Evolutionary conservation across 1,140 invertebrate species (phyloP), one percentile per base, ranked within the genome.

Genomic region (Rhizoglyphus robini): DNA sequence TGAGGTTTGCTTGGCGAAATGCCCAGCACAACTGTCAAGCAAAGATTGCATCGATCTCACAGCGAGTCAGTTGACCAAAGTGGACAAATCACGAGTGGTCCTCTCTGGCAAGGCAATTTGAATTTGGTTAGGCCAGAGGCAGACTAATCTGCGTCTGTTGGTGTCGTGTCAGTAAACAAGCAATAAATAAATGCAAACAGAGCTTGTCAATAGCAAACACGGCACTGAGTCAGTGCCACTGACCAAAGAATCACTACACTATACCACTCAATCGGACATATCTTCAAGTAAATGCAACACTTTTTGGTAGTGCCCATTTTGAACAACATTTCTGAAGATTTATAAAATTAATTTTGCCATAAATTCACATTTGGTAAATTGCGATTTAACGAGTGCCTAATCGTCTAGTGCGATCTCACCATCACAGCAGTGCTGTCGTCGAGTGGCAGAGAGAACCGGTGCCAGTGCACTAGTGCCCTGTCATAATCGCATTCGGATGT

Each of bases 351-450:
- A 41, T 41, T 41, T 41, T 41, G 8, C 36, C 18, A 41, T 41
- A 41, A 41, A 41, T 11, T 41, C 18, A 11, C 36, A 41, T 18
- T 11, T 41, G 18, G 36, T 18, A 41, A 41, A 41, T 54, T 54
- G 23, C 23, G 51, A 54, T 54, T 54, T 54, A 54, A 54, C 51
- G 51, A 54, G 51, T 54, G 23, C 15, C 51, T 54, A 54, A 54
- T 54, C 23, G 36, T 41, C 18, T 8, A 41, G n/a, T 8, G 15
- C 23, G 51, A 54, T 54, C 51, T 54, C 51, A 32, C 23, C 51
- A 54, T 54, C 36, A 41, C 18, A 11, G 36, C 18, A 41, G 36
- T 41, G 8, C 36, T 41, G 36, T 41, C 18, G 18, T 18, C 18
- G 36, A 11, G n/a, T n/a, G n/a, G n/a, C n/a, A n/a, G n/a, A n/a